phyloP scores from a whole-genome alignment of 2,797 vertebrate species.

The Psittacula derbiana region DNA sequence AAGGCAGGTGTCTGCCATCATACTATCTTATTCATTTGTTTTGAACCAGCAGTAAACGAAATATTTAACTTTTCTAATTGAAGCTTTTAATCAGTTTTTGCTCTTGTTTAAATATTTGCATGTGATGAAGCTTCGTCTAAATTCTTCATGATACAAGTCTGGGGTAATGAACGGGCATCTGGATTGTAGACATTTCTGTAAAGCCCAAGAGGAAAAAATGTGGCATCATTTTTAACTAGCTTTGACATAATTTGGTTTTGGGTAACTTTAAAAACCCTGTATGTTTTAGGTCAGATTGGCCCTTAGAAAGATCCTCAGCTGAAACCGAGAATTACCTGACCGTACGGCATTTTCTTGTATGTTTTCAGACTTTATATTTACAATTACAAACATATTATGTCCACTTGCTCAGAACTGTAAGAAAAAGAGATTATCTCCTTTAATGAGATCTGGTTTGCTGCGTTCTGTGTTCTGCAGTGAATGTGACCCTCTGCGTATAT shows the following conservation, averaged over 20 bases:
- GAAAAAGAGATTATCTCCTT: constrained; percentile 56
- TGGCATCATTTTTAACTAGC: not conserved
- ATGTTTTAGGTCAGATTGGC: not conserved
- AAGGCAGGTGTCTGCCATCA: not conserved
- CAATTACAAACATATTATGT: constrained; percentile 18
- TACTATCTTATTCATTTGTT: not conserved
- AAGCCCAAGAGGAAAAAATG: not conserved
- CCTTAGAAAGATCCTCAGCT: not conserved
- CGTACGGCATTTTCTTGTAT: not conserved
- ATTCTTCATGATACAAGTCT: not conserved
- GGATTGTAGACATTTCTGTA: not conserved
- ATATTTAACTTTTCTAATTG: not conserved
- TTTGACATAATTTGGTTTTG: not conserved
- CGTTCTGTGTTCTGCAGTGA: constrained; percentile 38
- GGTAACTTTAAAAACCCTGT: not conserved
- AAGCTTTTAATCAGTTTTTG: not conserved
- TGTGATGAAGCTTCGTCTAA: not conserved
- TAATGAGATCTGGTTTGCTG: constrained; percentile 64
- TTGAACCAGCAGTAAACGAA: not conserved
- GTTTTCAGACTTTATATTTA: constrained; percentile 35
- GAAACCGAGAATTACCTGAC: not conserved
- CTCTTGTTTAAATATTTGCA: not conserved
- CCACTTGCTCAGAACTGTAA: constrained; percentile 28
- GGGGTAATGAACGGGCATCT: not conserved
- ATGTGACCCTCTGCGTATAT: constrained; percentile 47